Evolutionary conservation across 1,140 invertebrate genomes (phyloP), one percentile per base, ranked within the genome.

Genomic region (Eriocheir sinensis): DNA sequence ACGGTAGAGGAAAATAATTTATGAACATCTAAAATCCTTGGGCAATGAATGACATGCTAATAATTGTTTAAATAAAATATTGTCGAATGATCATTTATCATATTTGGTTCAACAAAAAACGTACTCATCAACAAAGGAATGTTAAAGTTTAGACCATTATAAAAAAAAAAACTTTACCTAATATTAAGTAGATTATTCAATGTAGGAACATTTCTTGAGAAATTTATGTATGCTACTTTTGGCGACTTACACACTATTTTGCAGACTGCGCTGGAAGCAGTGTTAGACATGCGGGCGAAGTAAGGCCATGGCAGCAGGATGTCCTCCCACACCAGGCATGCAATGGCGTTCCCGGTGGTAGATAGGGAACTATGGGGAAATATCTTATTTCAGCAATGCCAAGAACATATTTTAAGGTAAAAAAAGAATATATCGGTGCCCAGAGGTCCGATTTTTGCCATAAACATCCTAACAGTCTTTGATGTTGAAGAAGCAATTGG

Each of bases 321-420:
- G 81, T 93, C 91, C 40, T 83, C 60, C 91, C 91, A 93, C 21
- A 93, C 34, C 30, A 93, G 27, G 34, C 80, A 93, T 2, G 91
- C 91, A 21, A 86, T 38, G 0, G 91, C 48, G n/a, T 93, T 93
- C 30, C 40, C 91, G 4, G 34, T 40, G 21, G 80, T 53, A n/a
- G 91, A 91, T 0, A 91, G 8, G 60, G 89, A 72, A 41, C 89
- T 91, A 30, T 21, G 21, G 15, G 0, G 88, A 30, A 44, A 86
- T n/a, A n/a, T n/a, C n/a, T n/a, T n/a, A n/a, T 79, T 27, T 79
- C 30, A 30, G 72, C 30, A 27, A 79, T 79, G n/a, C n/a, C 72
- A 79, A 79, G 2, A n/a, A n/a, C n/a, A n/a, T n/a, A n/a, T n/a
- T n/a, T n/a, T n/a, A n/a, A n/a, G n/a, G n/a, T n/a, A 3, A 17